Evolutionary conservation across 1,140 invertebrate species (phyloP).

Genomic region (Temnothorax nylanderi): DNA sequence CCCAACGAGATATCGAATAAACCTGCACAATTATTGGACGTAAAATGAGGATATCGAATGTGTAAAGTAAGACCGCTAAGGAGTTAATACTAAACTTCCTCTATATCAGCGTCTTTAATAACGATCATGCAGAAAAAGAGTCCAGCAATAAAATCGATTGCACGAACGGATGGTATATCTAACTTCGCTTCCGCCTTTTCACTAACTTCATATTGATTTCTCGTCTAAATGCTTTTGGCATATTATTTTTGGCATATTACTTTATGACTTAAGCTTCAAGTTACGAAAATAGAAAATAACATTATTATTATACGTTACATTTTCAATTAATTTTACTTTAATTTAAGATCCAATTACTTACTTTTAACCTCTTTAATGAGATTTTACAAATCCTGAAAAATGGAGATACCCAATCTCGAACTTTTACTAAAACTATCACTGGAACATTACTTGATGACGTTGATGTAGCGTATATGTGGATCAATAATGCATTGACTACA

Average conservation of each 20-base stretch:
- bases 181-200: conserved; percentile 18
- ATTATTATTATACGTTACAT: neutral
- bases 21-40: conserved; percentile 10
- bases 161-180: neutral
- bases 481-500: neutral
- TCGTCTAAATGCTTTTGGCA: neutral
- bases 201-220: neutral
- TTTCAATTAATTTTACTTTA: neutral
- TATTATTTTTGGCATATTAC: neutral
- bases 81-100: conserved; percentile 10
- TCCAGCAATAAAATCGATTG: neutral
- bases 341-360: neutral
- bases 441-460: neutral
- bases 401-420: neutral
- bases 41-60: conserved; percentile 28
- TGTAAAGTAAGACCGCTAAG: neutral
- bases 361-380: neutral
- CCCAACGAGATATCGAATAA: conserved; percentile 40
- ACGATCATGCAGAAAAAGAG: neutral
- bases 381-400: neutral
- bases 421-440: neutral
- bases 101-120: conserved; percentile 7
- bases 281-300: neutral
- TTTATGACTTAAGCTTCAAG: neutral
- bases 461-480: neutral